Base-by-base conservation (phyloP, 64 coral and sea anemone genomes). In the Stichodactyla helianthus region DNA sequence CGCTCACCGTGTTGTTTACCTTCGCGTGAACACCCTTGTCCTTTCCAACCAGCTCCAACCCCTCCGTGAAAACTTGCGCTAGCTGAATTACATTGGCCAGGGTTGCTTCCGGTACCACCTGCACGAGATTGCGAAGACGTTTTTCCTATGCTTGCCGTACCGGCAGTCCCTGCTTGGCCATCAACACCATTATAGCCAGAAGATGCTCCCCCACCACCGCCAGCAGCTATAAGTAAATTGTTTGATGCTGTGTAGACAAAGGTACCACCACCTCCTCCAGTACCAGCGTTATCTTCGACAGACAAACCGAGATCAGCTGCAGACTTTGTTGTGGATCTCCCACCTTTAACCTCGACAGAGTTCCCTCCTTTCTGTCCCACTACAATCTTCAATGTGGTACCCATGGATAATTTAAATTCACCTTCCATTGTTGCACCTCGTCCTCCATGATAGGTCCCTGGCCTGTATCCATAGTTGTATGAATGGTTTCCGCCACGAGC, bases 101-200 rank as follows among this genome's bases (percentile, higher is more conserved):
- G 88, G 7, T 89, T 76, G 12, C 79, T 79, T 50, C 59, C 60
- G 35, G 35, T 89, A 6, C 88, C 88, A 44, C 88, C 88, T 51
- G 13, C 63, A 12, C 79, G 28, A 5, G 7, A 27, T 44, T 77
- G 56, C 35, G 35, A 44, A 44, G 35, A 44, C 35, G 35, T 3
- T 44, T 44, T 44, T 44, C 35, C 35, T 44, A 44, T 44, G 35
- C 35, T 44, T 3, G 35, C 1, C 35, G 35, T 44, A 44, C 35
- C 35, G 35, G 35, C 35, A 44, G 1, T 44, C 35, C 35, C 35
- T 44, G 35, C 35, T 44, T 44, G 35, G 0, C 35, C 35, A 79
- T 88, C 86, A 25, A 88, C 86, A 70, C 71, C 86, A 20, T 88
- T 88, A n/a, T 79, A 88, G 77, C 74, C 86, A 19, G 25, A 70